Evolutionary conservation across 2,113 vertebrate species (phyloP), one percentile per base, ranked within the genome.

Genomic region (Eudyptes chrysolophus): DNA sequence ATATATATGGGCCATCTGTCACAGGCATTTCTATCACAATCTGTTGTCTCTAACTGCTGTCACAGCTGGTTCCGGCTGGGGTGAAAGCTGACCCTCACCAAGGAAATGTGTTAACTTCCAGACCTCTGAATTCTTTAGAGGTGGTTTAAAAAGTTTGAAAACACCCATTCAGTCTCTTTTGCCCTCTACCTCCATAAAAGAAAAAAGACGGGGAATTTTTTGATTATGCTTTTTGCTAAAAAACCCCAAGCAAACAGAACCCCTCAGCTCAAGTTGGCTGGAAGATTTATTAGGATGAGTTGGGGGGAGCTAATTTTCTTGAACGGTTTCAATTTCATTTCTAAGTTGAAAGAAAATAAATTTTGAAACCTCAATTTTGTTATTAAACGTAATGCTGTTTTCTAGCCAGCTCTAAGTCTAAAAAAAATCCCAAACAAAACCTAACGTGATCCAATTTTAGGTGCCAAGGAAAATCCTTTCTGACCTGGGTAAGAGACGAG

Each of bases 81-180:
- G 18, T 87, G 91, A 93, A 97, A 97, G 46, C 91, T 92, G 94
- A 97, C 46, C 79, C 91, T 91, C 81, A 89, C 74, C 78, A 72
- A 89, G 84, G 94, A 97, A 80, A 94, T 82, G 62, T 51, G 77
- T 75, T 48, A 48, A 72, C 89, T 96, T 71, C 66, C 81, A 96
- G 89, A 68, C n/a, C 61, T 46, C 52, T 42, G 57, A 11, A 48
- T 65, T 83, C 79, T 77, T 89, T 16, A 16, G 62, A 48, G 36
- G 58, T 89, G 49, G 14, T n/a, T 90, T 48, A 15, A 83, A 69
- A 57, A 25, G 49, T 68, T 16, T 40, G 21, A 58, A 80, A 76
- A 60, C 30, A 17, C 22, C 32, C 49, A 46, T 46, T 68, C 57
- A 12, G n/a, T 46, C 52, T 88, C 58, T 74, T 80, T 66, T 7